Conservation (phyloP, 1,140 invertebrate species). For the Chironomus tepperi region DNA sequence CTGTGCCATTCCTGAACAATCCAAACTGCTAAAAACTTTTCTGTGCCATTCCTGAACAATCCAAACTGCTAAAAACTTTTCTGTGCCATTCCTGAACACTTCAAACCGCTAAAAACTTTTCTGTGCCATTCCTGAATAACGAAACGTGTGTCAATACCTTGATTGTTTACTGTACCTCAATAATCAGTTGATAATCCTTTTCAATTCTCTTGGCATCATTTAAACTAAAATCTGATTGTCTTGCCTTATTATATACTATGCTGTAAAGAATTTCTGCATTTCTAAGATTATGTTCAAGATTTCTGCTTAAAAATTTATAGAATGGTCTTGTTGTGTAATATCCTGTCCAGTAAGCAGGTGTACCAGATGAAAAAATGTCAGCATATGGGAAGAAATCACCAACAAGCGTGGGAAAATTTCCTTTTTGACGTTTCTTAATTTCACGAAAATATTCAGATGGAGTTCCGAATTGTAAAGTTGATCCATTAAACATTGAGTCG, state of each 20-base stretch:
- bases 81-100: too few relatives aligned
- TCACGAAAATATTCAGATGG: constrained; percentile 70
- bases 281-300: constrained; percentile 66
- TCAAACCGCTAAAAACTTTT: too few relatives aligned
- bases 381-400: constrained; percentile 89
- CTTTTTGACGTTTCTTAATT: constrained; percentile 45
- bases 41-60: too few relatives aligned
- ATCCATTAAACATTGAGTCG: constrained; percentile 50
- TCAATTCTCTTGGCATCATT: constrained; percentile 48
- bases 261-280: constrained; percentile 76
- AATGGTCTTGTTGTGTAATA: constrained; percentile 80
- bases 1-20: too few relatives aligned
- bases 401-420: constrained; percentile 57
- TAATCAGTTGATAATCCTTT: constrained; percentile 56
- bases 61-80: too few relatives aligned
- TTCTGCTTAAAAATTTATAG: constrained; percentile 71
- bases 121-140: too few relatives aligned
- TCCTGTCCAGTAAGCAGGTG: constrained; percentile 81
- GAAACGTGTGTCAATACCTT: too few relatives aligned
- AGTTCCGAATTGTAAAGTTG: constrained; percentile 70
- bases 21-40: too few relatives aligned
- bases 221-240: constrained; percentile 44
- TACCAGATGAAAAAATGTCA: constrained; percentile 69
- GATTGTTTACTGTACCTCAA: constrained; percentile 34
- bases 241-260: constrained; percentile 56